phyloP scores from a whole-genome alignment of 2,113 vertebrate species.

The Gallinago media region DNA sequence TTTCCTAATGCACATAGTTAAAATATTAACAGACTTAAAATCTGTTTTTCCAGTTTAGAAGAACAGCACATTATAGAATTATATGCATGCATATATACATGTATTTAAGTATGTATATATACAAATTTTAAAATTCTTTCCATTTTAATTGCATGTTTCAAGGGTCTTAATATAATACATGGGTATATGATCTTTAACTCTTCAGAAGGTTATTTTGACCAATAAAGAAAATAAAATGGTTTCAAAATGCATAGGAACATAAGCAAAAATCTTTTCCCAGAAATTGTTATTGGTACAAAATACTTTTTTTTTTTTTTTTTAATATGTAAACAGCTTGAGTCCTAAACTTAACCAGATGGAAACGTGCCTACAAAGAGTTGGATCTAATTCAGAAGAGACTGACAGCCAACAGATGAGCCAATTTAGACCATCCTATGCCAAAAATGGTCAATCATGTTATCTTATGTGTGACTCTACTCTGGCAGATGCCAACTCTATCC shows the following conservation, averaged over 20 bases:
- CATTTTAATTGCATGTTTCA: slow-evolving; percentile 4
- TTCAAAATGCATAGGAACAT: slow-evolving; percentile 22
- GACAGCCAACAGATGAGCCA: slow-evolving; percentile 79
- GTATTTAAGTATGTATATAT: neutral
- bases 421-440: slow-evolving; percentile 79
- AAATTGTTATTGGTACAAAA: slow-evolving; percentile 65
- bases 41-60: slow-evolving; percentile 26
- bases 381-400: slow-evolving; percentile 76
- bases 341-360: slow-evolving; percentile 86
- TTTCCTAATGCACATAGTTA: slow-evolving; percentile 7
- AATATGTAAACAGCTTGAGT: slow-evolving; percentile 80
- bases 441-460: slow-evolving; percentile 81
- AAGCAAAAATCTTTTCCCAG: slow-evolving; percentile 48
- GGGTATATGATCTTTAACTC: neutral
- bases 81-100: neutral
- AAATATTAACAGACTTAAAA: slow-evolving; percentile 60
- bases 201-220: slow-evolving; percentile 3
- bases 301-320: neutral
- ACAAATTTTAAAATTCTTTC: neutral
- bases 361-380: slow-evolving; percentile 80
- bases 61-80: neutral
- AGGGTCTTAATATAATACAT: neutral
- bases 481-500: slow-evolving; percentile 70
- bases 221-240: neutral
- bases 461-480: slow-evolving; percentile 73